Evolutionary conservation across 2,888 invertebrate species (phyloP).

Genomic region (Epirrita christyi): DNA sequence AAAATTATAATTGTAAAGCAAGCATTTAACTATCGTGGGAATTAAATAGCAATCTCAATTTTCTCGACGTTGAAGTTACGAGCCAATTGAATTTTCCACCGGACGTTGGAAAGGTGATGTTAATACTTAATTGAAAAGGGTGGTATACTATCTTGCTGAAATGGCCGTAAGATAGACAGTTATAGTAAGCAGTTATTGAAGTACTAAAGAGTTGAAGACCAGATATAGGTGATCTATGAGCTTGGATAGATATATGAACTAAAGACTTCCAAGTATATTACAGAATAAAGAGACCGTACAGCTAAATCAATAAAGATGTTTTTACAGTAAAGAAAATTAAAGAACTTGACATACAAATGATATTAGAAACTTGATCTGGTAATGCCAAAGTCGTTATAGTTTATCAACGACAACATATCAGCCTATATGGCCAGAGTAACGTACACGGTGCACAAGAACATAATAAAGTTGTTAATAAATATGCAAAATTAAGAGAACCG

Average conservation of each 20-base stretch:
- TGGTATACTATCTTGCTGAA: constrained; percentile 35
- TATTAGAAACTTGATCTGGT: constrained; percentile 11
- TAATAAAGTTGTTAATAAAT: constrained; percentile 22
- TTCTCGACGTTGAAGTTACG: constrained; percentile 24
- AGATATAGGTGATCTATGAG: constrained; percentile 19
- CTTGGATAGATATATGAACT: constrained; percentile 21
- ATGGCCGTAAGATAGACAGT: constrained; percentile 36
- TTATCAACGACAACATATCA: constrained; percentile 5
- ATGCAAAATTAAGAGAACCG: constrained; percentile 21
- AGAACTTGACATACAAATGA: constrained; percentile 14
- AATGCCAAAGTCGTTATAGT: constrained; percentile 12
- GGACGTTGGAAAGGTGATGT: constrained; percentile 19
- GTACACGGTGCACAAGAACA: constrained; percentile 8
- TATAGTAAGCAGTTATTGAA: constrained; percentile 47
- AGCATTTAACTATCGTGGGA: constrained; percentile 11
- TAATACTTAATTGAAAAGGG: constrained; percentile 47
- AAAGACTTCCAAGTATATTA: not conserved
- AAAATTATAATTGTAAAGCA: not conserved
- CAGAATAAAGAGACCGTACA: constrained; percentile 3
- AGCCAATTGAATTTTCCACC: constrained; percentile 22
- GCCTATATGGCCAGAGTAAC: too few species aligned
- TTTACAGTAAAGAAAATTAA: constrained; percentile 7
- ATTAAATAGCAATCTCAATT: constrained; percentile 18
- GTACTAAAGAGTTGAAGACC: not conserved
- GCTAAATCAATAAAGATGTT: constrained; percentile 6